Conservation (phyloP, 2,888 invertebrate species). For the Apoderus coryli region DNA sequence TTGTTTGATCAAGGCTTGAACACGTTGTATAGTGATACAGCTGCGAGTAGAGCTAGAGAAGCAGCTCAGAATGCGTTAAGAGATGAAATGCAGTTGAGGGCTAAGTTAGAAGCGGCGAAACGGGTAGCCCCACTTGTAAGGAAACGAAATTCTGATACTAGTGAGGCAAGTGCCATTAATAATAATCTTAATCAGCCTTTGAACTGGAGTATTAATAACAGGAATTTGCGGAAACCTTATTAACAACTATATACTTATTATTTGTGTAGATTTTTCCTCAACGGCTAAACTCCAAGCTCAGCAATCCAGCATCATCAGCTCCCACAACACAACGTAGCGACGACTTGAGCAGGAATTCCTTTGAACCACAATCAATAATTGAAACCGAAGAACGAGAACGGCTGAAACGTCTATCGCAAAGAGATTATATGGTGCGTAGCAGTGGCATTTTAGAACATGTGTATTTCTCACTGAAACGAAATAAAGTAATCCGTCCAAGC, state of each 20-base stretch:
- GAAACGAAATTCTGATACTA: slow-evolving; percentile 11
- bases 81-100: slow-evolving; percentile 48
- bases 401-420: slow-evolving; percentile 45
- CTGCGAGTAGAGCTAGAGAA: slow-evolving; percentile 62
- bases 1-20: slow-evolving; percentile 63
- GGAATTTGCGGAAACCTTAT: no score
- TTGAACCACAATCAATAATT: slow-evolving; percentile 50
- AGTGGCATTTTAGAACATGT: slow-evolving; percentile 55
- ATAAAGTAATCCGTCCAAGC: slow-evolving; percentile 47
- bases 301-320: slow-evolving; percentile 13
- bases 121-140: slow-evolving; percentile 28
- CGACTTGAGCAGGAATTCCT: slow-evolving; percentile 33
- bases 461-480: slow-evolving; percentile 52
- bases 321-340: slow-evolving; percentile 13
- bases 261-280: no score
- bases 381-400: slow-evolving; percentile 61
- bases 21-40: slow-evolving; percentile 60
- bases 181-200: no score
- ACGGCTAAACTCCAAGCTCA: no score
- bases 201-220: no score
- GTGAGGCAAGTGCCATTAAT: no score
- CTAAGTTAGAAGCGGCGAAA: slow-evolving; percentile 43
- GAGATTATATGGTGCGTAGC: slow-evolving; percentile 54
- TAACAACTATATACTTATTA: no score
- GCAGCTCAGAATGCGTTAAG: slow-evolving; percentile 56